These are phyloP conservation scores for Xestia xanthographa DNA, from an alignment of 2,888 invertebrate species.

Conservation along the genomic window DNA sequence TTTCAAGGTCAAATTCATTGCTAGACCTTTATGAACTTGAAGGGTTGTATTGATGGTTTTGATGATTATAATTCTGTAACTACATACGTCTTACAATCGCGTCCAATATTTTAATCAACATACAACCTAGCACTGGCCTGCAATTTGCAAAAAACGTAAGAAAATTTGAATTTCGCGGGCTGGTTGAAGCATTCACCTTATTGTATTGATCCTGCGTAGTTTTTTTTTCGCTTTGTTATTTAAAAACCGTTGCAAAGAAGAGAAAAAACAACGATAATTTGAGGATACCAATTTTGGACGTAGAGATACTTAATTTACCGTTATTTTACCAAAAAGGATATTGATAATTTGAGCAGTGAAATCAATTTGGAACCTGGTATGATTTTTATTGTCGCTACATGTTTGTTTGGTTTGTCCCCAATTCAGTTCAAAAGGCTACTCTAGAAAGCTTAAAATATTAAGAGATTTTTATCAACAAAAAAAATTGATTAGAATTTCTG, in stretches of 20 bases:
- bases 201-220: too few species aligned
- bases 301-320: background rate
- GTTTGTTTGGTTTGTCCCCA: constrained; percentile 2
- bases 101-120: too few species aligned
- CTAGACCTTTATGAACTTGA: too few species aligned
- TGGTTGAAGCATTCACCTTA: too few species aligned
- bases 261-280: background rate
- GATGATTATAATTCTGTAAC: too few species aligned
- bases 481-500: constrained; percentile 25
- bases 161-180: too few species aligned
- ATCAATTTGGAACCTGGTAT: background rate
- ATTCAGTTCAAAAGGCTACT: background rate
- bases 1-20: too few species aligned
- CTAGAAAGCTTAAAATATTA: background rate
- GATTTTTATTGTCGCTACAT: background rate
- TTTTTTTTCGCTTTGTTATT: background rate
- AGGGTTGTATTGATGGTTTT: too few species aligned
- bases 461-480: background rate
- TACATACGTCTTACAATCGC: too few species aligned
- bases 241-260: background rate
- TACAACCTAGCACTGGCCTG: too few species aligned
- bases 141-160: too few species aligned
- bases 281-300: background rate
- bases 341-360: background rate
- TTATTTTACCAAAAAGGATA: constrained; percentile 15